Conservation (phyloP, 2,113 vertebrate genomes). For the Platichthys flesus region DNA sequence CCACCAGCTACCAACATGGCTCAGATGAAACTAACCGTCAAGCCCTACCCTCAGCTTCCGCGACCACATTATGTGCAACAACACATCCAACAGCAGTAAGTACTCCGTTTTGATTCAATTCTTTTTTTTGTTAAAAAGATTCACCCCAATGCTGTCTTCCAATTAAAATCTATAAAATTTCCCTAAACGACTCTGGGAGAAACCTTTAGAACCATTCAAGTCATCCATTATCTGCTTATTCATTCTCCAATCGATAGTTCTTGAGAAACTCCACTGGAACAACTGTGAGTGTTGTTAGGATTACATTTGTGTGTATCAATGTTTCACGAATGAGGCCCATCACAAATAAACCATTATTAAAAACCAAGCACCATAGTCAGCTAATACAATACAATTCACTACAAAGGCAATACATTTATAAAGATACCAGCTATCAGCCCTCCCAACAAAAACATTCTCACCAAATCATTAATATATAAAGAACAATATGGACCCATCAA, state of each 20-base stretch:
- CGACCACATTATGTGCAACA: conserved; percentile 87
- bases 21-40: conserved; percentile 93
- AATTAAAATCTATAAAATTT: background rate
- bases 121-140: conserved; percentile 14
- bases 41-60: conserved; percentile 85
- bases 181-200: background rate
- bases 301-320: too few relatives aligned
- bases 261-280: background rate
- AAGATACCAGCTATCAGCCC: background rate
- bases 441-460: background rate
- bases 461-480: background rate
- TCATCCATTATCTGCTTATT: background rate
- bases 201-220: background rate
- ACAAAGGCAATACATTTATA: background rate
- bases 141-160: background rate
- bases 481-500: background rate
- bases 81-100: conserved; percentile 93
- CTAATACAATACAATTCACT: background rate
- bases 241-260: too few relatives aligned
- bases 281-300: background rate
- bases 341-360: too few relatives aligned
- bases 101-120: conserved; percentile 45
- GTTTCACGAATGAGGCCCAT: too few relatives aligned
- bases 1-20: conserved; percentile 79
- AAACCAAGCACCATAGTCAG: too few relatives aligned